phyloP scores from a whole-genome alignment of 2,113 vertebrate genomes.

The Sterrhoptilus dennistouni region DNA sequence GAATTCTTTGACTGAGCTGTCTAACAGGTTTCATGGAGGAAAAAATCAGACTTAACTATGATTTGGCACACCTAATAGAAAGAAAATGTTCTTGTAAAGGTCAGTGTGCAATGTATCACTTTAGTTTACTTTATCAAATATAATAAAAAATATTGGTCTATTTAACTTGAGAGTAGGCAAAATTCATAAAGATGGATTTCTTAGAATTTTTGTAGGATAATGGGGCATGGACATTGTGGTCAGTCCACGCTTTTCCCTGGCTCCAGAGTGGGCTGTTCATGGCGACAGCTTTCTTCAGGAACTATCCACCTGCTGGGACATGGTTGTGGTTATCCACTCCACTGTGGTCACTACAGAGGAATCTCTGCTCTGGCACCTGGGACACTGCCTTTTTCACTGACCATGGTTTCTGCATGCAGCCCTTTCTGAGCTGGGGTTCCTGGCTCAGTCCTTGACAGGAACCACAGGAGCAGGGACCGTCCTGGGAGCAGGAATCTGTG shows the following conservation, averaged over 20 bases:
- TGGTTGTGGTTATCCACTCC: neutral
- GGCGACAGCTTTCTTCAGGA: neutral
- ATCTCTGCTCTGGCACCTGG: neutral
- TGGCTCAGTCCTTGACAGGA: neutral
- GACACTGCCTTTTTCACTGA: neutral
- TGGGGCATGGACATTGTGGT: accelerated
- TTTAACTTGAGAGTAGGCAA: neutral
- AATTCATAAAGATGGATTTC: neutral
- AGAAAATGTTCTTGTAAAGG: neutral
- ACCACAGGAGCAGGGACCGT: accelerated
- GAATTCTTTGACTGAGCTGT: neutral
- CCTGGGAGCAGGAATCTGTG: neutral
- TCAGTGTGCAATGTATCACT: neutral
- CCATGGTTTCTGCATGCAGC: accelerated
- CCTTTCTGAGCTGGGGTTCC: neutral
- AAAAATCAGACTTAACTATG: neutral
- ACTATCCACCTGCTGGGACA: neutral
- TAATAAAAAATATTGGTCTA: neutral
- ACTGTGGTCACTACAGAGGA: neutral
- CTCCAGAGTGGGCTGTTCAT: neutral
- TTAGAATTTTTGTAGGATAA: neutral
- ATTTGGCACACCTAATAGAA: neutral
- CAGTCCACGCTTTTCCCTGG: neutral
- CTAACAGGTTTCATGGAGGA: neutral
- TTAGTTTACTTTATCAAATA: neutral